Base-by-base conservation (phyloP, 2,888 invertebrate species). In the Neocrepidodera transversa region DNA sequence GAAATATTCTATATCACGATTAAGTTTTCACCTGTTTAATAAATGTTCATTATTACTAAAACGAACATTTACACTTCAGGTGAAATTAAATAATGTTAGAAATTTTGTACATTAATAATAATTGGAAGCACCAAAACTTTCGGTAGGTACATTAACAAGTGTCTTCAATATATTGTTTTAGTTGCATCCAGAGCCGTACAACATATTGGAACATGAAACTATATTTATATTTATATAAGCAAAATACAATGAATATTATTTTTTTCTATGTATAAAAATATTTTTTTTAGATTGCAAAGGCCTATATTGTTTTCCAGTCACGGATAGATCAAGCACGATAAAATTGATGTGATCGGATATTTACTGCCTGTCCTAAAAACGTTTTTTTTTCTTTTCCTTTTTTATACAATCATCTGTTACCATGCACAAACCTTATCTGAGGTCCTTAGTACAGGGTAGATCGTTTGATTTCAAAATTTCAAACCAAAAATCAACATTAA, bases 101-200 rank as follows among this genome's bases (percentile, higher is more conserved):
- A 42, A 42, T 42, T 42, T 42, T 20, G 20, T 23, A n/a, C 42
- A 42, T 42, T 42, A 42, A 42, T 42, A 42, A 42, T 42, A 42
- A 42, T 32, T 5, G 2, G 2, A 32, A 32, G 32, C 11, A 32
- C n/a, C 32, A 13, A 32, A 32, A 28, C 28, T 28, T 28, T 28
- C 10, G 10, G 28, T 28, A 8, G 28, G 5, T 28, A 10, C 28
- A 28, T 28, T 28, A 28, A 4, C 28, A 28, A 28, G 28, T 28
- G 8, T 28, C 6, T 28, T 28, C 28, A 2, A 10, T 4, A 8
- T 28, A 28, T 28, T n/a, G n/a, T n/a, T 28, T 28, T 3, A 28
- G 6, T 28, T 28, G 28, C 8, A 28, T 28, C 2, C 7, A 28
- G 28, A 2, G 28, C 7, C 28, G 28, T 28, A 28, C 10, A n/a